Percentiles rank a stretch among this genome's conserved stretches.
Conservation (phyloP, 2,113 vertebrate genomes). For the Amphilophus citrinellus region DNA sequence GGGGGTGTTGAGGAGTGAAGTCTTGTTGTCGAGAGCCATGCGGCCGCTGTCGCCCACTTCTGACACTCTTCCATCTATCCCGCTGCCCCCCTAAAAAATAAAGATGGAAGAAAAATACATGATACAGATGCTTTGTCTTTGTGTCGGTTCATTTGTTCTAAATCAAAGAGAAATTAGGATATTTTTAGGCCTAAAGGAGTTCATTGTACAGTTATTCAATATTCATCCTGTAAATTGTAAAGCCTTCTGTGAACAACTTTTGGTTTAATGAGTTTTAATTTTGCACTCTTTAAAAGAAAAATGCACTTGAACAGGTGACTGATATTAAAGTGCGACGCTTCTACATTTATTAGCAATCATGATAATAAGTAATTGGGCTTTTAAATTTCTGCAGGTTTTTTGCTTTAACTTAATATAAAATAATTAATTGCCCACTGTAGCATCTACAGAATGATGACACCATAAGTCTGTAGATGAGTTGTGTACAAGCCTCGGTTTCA, state of each 20-base stretch:
- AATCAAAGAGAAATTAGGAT: too few species aligned
- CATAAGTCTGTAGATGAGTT: neutral
- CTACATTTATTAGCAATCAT: neutral
- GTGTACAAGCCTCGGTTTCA: neutral
- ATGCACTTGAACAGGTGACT: neutral
- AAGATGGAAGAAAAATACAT: constrained; percentile 5
- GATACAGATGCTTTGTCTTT: neutral
- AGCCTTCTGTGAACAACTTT: too few species aligned
- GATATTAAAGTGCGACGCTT: neutral
- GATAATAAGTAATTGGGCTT: neutral
- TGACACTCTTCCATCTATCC: constrained; percentile 81
- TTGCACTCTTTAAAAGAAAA: too few species aligned
- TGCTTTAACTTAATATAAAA: neutral
- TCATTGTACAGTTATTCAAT: neutral
- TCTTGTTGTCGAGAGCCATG: constrained; percentile 93
- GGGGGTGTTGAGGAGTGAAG: constrained; percentile 90
- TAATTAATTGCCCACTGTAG: neutral
- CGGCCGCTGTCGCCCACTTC: constrained; percentile 86
- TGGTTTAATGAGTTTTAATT: too few species aligned
- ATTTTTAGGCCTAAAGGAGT: neutral
- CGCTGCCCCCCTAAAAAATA: constrained; percentile 76
- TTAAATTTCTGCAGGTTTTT: neutral
- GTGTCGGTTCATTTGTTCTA: too few species aligned
- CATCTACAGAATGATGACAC: neutral
- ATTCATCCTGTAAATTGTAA: too few species aligned